phyloP scores from a whole-genome alignment of 2,888 invertebrate genomes.

The Auanema sp. region DNA sequence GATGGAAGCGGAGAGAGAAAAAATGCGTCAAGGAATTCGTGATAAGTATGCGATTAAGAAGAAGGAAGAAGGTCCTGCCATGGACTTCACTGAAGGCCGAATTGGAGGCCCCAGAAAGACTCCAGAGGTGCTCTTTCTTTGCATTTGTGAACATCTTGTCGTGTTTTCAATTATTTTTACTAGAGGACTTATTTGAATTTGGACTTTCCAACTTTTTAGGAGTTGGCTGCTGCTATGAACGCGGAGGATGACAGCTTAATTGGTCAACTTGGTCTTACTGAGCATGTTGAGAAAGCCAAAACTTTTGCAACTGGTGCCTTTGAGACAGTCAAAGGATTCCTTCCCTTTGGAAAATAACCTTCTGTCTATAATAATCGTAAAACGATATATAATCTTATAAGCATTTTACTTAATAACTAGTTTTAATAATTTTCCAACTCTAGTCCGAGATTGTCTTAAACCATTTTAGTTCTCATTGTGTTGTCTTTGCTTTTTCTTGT shows the following conservation, averaged over 20 bases:
- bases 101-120: constrained; percentile 83
- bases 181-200: not conserved
- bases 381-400: not conserved
- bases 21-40: constrained; percentile 97
- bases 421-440: not conserved
- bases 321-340: constrained; percentile 62
- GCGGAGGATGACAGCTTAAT: constrained; percentile 71
- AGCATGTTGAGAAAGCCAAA: constrained; percentile 64
- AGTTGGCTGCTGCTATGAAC: constrained; percentile 93
- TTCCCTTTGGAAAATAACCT: constrained; percentile 61
- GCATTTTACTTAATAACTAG: constrained; percentile 1
- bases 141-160: not conserved
- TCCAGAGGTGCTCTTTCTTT: constrained; percentile 74
- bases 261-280: constrained; percentile 63
- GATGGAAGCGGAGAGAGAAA: constrained; percentile 98
- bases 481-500: too few relatives aligned
- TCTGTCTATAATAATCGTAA: not conserved
- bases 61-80: constrained; percentile 80
- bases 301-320: constrained; percentile 61
- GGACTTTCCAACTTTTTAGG: constrained; percentile 68
- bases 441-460: too few relatives aligned
- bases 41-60: constrained; percentile 97
- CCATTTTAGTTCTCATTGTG: too few relatives aligned
- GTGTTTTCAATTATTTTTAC: not conserved
- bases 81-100: constrained; percentile 56